Base-by-base conservation (phyloP, 2,888 invertebrate genomes). In the Isotomurus palustris region DNA sequence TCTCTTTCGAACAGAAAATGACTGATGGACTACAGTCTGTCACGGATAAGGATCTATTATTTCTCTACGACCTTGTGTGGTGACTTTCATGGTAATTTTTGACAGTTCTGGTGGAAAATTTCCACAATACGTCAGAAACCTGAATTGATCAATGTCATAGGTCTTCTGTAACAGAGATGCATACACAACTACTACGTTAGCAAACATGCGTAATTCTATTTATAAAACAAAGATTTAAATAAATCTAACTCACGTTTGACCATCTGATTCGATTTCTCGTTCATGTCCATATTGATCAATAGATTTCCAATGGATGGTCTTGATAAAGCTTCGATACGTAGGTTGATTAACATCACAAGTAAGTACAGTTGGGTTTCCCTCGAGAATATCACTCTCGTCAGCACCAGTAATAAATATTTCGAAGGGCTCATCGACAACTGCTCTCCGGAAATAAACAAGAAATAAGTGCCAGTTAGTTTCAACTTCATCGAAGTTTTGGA, bases 221-320 rank as follows among this genome's bases (percentile, higher is more conserved):
- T n/a, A n/a, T n/a, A n/a, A n/a, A n/a, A n/a, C n/a, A n/a, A n/a
- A n/a, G n/a, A n/a, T n/a, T n/a, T n/a, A n/a, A n/a, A n/a, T n/a
- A n/a, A 6, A n/a, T n/a, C n/a, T n/a, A n/a, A 45, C 54, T 47
- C 50, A 64, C 67, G 58, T 55, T 22, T 40, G 41, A 27, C 56
- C 62, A 53, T 61, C 57, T 3, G 56, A 51, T 19, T 45, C 51
- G 24, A 68, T 65, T 52, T 68, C 66, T 19, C 59, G 57, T 41
- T 64, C 66, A 38, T 66, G 66, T 1, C 68, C 68, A 51, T 66
- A 68, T 51, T 68, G 66, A 53, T 68, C 68, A 14, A 68, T 62
- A 25, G 55, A 58, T 44, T 68, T 68, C 68, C 68, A 68, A 2
- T 45, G 44, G 38, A 61, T 41, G 17, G 62, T 40, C n/a, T 56